These are phyloP conservation scores for Tricholauxania praeusta DNA, from an alignment of 2,888 invertebrate species.

Conservation along the genomic window DNA sequence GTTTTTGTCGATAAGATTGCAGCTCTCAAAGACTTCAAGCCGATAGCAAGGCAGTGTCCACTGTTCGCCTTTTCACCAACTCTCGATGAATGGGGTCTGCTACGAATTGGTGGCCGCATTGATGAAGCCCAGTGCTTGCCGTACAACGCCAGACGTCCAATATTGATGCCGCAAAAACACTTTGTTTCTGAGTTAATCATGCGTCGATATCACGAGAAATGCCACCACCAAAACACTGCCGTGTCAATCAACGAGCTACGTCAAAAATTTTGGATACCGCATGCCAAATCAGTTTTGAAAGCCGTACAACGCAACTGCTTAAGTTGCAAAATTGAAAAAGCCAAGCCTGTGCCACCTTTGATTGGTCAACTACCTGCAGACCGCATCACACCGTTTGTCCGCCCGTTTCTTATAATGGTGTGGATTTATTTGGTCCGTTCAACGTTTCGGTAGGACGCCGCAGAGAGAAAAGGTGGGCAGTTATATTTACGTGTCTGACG, in stretches of 20 bases:
- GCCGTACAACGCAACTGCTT: not conserved
- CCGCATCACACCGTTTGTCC: constrained; percentile 37
- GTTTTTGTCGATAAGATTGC: constrained; percentile 11
- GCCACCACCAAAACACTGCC: constrained; percentile 34
- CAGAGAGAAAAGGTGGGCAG: constrained; percentile 40
- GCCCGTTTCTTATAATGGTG: constrained; percentile 40
- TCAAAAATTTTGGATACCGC: constrained; percentile 39
- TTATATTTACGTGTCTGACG: constrained; percentile 36
- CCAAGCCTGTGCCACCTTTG: constrained; percentile 27
- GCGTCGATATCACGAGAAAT: constrained; percentile 33
- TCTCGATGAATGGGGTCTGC: no score
- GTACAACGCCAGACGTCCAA: constrained; percentile 30
- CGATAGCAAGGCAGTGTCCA: no score
- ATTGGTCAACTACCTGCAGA: constrained; percentile 41
- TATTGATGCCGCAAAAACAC: constrained; percentile 36
- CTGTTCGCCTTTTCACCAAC: no score
- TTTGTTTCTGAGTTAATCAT: constrained; percentile 30
- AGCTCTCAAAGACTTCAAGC: not conserved
- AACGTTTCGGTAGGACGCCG: no score
- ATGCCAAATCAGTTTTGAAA: constrained; percentile 23
- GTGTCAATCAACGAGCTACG: constrained; percentile 34
- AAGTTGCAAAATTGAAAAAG: constrained; percentile 30
- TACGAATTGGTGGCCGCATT: not conserved
- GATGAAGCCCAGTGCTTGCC: constrained; percentile 35
- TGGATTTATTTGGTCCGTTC: constrained; percentile 28